Conservation (phyloP, 2,888 invertebrate species). For the Leptura quadrifasciata region DNA sequence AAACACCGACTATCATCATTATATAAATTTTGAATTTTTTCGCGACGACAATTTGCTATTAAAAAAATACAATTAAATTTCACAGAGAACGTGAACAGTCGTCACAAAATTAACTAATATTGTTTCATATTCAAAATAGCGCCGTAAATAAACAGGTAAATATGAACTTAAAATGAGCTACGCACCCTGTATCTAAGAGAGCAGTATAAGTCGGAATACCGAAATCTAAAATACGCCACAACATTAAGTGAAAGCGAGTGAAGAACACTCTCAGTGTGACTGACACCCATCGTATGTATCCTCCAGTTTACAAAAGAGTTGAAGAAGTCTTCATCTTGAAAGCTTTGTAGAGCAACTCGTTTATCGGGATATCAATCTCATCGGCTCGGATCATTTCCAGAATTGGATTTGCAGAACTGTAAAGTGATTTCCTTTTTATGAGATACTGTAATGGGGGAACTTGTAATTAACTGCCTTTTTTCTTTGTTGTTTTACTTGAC, state of each 20-base stretch:
- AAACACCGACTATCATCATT: too few species aligned
- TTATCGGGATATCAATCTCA: conserved; percentile 67
- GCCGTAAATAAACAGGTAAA: background rate
- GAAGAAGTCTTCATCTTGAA: conserved; percentile 64
- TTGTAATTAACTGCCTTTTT: conserved; percentile 66
- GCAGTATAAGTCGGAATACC: background rate
- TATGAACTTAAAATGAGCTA: background rate
- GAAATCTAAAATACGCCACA: conserved; percentile 16
- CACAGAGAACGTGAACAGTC: too few species aligned
- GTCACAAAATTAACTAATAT: too few species aligned
- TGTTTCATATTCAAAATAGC: background rate
- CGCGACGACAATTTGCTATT: too few species aligned
- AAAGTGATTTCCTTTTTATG: conserved; percentile 69
- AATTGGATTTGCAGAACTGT: conserved; percentile 66
- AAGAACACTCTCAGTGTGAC: conserved; percentile 58
- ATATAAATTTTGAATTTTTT: too few species aligned
- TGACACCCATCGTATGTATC: conserved; percentile 68
- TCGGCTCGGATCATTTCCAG: conserved; percentile 54
- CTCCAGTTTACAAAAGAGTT: conserved; percentile 64
- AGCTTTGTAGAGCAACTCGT: conserved; percentile 65
- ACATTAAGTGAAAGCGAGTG: conserved; percentile 38
- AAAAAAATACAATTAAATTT: too few species aligned
- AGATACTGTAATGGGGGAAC: conserved; percentile 68
- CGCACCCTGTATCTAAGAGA: conserved; percentile 13
- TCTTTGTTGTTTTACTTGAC: conserved; percentile 49